Evolutionary conservation across 2,888 invertebrate species (phyloP).

Genomic region (Tigriopus californicus): DNA sequence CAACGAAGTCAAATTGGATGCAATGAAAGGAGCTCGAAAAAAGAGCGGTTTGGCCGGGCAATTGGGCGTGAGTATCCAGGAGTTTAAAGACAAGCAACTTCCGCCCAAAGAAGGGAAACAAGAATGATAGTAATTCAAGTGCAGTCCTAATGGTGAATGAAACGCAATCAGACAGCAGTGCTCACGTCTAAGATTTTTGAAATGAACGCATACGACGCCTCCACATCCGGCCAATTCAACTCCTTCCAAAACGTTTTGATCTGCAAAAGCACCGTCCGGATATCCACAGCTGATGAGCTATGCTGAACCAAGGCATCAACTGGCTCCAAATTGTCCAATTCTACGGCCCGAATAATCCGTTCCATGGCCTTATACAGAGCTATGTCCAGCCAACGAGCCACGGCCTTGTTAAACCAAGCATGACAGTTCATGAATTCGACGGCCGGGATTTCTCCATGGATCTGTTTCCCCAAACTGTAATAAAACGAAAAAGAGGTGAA

Average conservation of each 20-base stretch:
- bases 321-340: conserved; percentile 42
- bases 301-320: conserved; percentile 71
- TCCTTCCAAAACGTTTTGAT: conserved; percentile 95
- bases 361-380: conserved; percentile 72
- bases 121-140: not conserved
- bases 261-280: conserved; percentile 14
- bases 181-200: conserved; percentile 63
- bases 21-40: too few species aligned
- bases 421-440: conserved; percentile 28
- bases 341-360: conserved; percentile 44
- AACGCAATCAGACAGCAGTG: not conserved
- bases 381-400: conserved; percentile 82
- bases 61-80: too few species aligned
- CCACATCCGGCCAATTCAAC: conserved; percentile 80
- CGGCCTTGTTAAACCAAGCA: conserved; percentile 76
- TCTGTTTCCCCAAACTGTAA: not conserved
- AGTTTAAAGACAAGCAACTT: too few species aligned
- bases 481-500: not conserved
- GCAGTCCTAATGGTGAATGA: not conserved
- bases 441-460: not conserved
- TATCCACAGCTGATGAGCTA: conserved; percentile 88
- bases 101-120: not conserved
- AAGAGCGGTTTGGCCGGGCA: too few species aligned
- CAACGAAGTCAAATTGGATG: too few species aligned
- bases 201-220: conserved; percentile 75